These are phyloP conservation scores for Peromyscus attwateri DNA, from an alignment of 2,797 vertebrate genomes.

Conservation along the genomic window DNA sequence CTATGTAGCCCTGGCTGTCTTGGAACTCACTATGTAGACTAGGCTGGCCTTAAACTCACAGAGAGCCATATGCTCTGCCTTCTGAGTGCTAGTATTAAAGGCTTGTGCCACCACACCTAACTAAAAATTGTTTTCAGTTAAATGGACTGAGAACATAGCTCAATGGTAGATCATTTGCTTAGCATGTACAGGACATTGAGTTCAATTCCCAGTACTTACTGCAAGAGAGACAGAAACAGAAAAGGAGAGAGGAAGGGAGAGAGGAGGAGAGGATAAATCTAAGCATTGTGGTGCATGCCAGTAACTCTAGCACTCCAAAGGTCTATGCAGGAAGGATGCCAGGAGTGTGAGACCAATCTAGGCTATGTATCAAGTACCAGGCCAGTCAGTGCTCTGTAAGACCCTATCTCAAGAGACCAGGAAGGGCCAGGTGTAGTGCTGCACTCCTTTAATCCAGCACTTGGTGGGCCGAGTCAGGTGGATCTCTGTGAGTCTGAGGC, in stretches of 20 bases:
- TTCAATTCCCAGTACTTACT: neutral
- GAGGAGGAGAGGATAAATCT: neutral
- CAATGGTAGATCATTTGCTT: neutral
- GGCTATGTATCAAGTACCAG: neutral
- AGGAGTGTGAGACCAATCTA: neutral
- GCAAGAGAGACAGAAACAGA: neutral
- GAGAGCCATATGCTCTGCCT: neutral
- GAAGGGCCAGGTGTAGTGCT: neutral
- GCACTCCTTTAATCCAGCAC: neutral
- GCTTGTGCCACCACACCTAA: neutral
- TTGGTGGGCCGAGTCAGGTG: neutral
- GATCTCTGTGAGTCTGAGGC: neutral
- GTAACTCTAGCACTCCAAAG: neutral
- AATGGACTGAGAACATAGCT: neutral
- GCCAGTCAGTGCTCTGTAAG: neutral
- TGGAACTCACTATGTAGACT: neutral
- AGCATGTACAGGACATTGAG: neutral
- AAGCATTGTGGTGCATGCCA: neutral
- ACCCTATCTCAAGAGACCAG: neutral
- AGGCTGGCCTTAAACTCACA: neutral
- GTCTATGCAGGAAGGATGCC: neutral
- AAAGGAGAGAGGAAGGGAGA: neutral
- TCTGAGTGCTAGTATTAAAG: neutral
- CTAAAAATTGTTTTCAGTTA: neutral
- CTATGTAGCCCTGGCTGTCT: neutral